phyloP scores from a whole-genome alignment of 1,140 invertebrate genomes.

The Aphis gossypii region DNA sequence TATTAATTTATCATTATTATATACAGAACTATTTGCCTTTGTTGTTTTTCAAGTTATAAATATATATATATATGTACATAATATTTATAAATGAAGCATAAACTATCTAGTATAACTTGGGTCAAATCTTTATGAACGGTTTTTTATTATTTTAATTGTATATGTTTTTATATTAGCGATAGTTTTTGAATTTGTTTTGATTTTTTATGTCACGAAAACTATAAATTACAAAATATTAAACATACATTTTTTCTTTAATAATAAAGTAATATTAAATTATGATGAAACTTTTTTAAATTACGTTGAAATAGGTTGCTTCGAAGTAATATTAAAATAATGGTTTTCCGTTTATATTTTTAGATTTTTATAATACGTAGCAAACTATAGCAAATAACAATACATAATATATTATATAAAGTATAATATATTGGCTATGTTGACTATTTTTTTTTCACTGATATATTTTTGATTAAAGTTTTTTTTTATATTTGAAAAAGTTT shows the following conservation, averaged over 20 bases:
- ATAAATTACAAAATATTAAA: background rate
- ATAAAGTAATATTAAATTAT: conserved; percentile 20
- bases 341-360: background rate
- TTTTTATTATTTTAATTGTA: background rate
- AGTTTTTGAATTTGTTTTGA: background rate
- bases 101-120: background rate
- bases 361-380: background rate
- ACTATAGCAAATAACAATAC: too few species aligned
- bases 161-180: background rate
- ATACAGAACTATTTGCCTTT: background rate
- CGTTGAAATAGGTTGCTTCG: background rate
- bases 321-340: background rate
- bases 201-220: background rate
- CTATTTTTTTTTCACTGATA: background rate
- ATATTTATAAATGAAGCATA: background rate
- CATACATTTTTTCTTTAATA: background rate
- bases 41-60: background rate
- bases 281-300: background rate
- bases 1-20: background rate
- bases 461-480: background rate
- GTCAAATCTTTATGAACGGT: background rate
- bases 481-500: background rate
- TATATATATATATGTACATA: background rate
- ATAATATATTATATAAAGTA: too few species aligned
- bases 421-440: background rate